phyloP scores from a whole-genome alignment of 2,113 vertebrate genomes.

The Kryptolebias marmoratus region DNA sequence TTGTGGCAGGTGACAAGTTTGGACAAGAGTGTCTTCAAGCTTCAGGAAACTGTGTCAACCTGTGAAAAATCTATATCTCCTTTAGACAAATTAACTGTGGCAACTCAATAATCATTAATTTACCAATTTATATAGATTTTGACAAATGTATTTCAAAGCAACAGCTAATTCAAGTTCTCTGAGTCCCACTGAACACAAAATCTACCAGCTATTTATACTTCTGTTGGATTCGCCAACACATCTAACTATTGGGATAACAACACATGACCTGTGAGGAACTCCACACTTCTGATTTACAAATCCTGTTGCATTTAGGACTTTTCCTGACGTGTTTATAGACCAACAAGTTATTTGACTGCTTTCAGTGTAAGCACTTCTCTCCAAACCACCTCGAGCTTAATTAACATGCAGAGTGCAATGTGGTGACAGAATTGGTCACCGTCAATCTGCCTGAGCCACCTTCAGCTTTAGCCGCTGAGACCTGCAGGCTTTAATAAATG shows the following conservation, averaged over 20 bases:
- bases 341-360: slow-evolving; percentile 42
- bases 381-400: slow-evolving; percentile 49
- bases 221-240: too few species aligned
- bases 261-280: background rate
- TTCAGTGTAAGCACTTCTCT: slow-evolving; percentile 54
- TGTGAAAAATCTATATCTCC: too few species aligned
- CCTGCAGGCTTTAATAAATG: slow-evolving; percentile 73
- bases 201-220: too few species aligned
- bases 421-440: slow-evolving; percentile 64
- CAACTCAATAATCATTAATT: too few species aligned
- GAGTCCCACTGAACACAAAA: too few species aligned
- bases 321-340: slow-evolving; percentile 48
- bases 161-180: too few species aligned
- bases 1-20: slow-evolving; percentile 4
- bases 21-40: slow-evolving; percentile 1
- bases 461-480: slow-evolving; percentile 61
- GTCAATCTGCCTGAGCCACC: slow-evolving; percentile 73
- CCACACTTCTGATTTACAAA: slow-evolving; percentile 31
- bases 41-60: too few species aligned
- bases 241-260: too few species aligned
- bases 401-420: slow-evolving; percentile 58
- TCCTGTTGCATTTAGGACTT: slow-evolving; percentile 15
- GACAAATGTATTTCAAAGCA: too few species aligned
- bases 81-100: too few species aligned
- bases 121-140: too few species aligned